Base-by-base conservation (phyloP, 2,888 invertebrate genomes). In the Stramonita haemastoma region DNA sequence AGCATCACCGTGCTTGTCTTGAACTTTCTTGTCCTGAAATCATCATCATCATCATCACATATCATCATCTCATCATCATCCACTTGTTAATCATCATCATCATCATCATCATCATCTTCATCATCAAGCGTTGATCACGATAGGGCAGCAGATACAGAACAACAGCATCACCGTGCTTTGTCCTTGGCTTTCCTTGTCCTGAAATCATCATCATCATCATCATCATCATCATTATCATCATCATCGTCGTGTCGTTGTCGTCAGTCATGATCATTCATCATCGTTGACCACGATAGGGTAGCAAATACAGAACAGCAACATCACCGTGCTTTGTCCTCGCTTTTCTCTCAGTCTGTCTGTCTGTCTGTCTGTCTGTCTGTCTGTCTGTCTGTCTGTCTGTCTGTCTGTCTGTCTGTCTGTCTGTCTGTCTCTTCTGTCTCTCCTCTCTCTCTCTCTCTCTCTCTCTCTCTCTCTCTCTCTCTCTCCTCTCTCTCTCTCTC, bases 41-140 rank as follows among this genome's bases (percentile, higher is more conserved):
- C 79, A 79, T 79, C 79, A 79, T 79, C 79, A 79, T 79, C 79
- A 60, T 17, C 60, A 60, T 60, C 60, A 60, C 17, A 15, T 15
- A 15, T 60, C 8, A 60, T 60, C 8, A 15, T 60, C 8, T 60
- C 60, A 60, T 60, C 60, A 60, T 60, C 60, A 17, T 60, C 17
- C 13, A 15, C 85, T 22, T 85, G 13, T 13, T 85, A 15, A 85
- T 85, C 85, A 85, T 85, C 85, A 85, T 85, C 85, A 85, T 34
- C 85, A 85, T 85, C 85, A 85, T 85, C 85, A 85, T 85, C 85
- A 85, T 85, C 85, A 85, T 85, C 85, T 22, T 85, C 85, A 85
- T 85, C 85, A 85, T 34, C 85, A 97, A 91, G 94, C 94, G 91
- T 92, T 94, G 90, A 92, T 93, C 13, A 91, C 92, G 86, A 94